Conservation (phyloP, 2,888 invertebrate species). For the Apamea sordens region DNA sequence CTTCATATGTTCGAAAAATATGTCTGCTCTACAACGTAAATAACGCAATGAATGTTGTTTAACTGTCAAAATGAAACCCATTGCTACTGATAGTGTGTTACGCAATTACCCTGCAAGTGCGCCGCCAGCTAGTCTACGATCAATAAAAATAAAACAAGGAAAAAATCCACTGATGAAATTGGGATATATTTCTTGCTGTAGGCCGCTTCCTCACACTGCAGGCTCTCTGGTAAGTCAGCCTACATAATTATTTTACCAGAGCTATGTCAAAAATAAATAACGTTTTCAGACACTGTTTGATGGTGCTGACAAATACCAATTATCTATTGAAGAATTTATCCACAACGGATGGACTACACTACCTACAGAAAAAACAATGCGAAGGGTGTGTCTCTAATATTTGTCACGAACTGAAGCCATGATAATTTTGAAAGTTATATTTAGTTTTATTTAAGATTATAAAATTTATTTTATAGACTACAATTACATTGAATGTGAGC, state of each 20-base stretch:
- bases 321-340: constrained; percentile 75
- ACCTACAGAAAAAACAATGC: constrained; percentile 74
- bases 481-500: not conserved
- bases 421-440: not conserved
- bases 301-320: constrained; percentile 68
- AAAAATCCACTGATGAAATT: not conserved
- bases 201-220: not conserved
- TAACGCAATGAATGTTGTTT: too few species aligned
- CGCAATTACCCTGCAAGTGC: not conserved
- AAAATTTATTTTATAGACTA: not conserved
- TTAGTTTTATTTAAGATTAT: not conserved
- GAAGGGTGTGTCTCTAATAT: constrained; percentile 67
- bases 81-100: too few species aligned
- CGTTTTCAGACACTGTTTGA: constrained; percentile 26
- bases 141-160: not conserved
- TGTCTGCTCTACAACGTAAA: too few species aligned
- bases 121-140: not conserved
- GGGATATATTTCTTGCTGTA: not conserved
- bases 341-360: constrained; percentile 76
- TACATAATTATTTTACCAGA: not conserved
- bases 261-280: not conserved
- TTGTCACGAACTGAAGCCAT: too few species aligned
- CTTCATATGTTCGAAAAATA: too few species aligned
- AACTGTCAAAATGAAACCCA: too few species aligned
- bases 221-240: not conserved